phyloP scores from a whole-genome alignment of 1,140 invertebrate genomes.

The Popillia japonica region DNA sequence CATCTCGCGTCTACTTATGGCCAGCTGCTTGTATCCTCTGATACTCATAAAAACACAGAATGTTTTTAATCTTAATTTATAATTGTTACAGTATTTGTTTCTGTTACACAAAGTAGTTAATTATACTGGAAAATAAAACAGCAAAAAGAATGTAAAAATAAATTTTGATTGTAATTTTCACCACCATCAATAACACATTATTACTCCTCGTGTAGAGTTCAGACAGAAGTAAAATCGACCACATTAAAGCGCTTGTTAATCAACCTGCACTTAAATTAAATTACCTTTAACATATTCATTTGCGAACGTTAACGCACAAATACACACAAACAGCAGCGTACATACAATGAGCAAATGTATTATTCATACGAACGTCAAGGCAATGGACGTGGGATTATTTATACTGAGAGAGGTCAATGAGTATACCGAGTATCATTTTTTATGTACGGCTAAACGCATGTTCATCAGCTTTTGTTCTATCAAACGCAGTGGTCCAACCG shows the following conservation, averaged over 20 bases:
- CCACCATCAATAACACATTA: not conserved
- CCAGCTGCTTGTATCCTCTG: too few relatives aligned
- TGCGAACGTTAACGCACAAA: slow-evolving; percentile 17
- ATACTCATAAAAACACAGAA: too few relatives aligned
- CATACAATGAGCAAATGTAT: slow-evolving; percentile 23
- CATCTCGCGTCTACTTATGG: too few relatives aligned
- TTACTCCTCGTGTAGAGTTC: not conserved
- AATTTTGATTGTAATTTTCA: not conserved
- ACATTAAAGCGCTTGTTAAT: slow-evolving; percentile 3
- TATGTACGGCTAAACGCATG: slow-evolving; percentile 28
- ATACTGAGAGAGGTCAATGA: slow-evolving; percentile 31
- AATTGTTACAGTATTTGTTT: too few relatives aligned
- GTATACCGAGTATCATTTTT: slow-evolving; percentile 30
- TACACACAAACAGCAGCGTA: not conserved
- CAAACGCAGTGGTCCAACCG: not conserved
- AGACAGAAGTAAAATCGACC: not conserved
- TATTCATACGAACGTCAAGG: slow-evolving; percentile 29
- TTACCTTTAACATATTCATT: slow-evolving; percentile 27
- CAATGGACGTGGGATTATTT: slow-evolving; percentile 31
- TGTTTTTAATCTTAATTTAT: too few relatives aligned
- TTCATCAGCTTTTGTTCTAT: slow-evolving; percentile 12
- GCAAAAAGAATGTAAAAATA: not conserved
- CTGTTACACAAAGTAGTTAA: too few relatives aligned
- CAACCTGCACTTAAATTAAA: slow-evolving; percentile 13
- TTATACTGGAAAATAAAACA: not conserved